A percentile compares a stretch with the other conserved stretches of the same genome.
Evolutionary conservation across 2,797 vertebrate genomes (phyloP).

Genomic region (Characodon lateralis): DNA sequence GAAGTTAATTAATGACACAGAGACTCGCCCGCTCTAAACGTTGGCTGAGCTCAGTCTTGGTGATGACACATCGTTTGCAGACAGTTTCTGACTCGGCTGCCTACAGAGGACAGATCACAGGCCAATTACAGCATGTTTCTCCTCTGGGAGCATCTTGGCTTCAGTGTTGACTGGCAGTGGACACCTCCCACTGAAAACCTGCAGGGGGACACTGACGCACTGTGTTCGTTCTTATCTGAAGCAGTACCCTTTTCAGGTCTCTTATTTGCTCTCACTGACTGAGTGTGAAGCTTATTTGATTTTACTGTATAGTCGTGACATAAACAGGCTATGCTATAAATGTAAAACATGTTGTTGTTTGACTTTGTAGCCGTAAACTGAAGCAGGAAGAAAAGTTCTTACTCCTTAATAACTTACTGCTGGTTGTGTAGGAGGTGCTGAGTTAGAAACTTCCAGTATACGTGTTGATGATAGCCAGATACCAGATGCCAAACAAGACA

Average conservation of each 20-base stretch:
- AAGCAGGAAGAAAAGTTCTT: not conserved
- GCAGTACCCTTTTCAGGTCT: not conserved
- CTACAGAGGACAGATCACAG: not conserved
- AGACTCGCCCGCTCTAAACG: not conserved
- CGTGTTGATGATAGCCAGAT: slow-evolving; percentile 3
- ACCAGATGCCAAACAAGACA: slow-evolving; percentile 1
- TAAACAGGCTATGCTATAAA: not conserved
- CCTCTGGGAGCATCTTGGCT: not conserved
- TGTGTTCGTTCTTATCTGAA: not conserved
- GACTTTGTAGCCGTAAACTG: not conserved
- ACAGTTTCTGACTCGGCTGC: not conserved
- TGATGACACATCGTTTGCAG: not conserved
- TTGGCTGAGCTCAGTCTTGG: not conserved
- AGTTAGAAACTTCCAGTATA: not conserved
- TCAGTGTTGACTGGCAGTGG: not conserved
- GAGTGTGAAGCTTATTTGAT: not conserved
- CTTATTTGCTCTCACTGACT: not conserved
- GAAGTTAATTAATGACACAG: slow-evolving; percentile 6
- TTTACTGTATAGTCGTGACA: not conserved
- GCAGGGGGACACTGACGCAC: not conserved
- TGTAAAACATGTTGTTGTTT: not conserved
- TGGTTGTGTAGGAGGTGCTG: slow-evolving; percentile 5
- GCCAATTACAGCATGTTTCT: not conserved
- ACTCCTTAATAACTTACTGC: not conserved
- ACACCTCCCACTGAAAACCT: slow-evolving; percentile 11